Percentiles rank a stretch among this genome's conserved stretches.
Conservation (phyloP, 2,113 vertebrate species). For the Tachuris rubrigastra region DNA sequence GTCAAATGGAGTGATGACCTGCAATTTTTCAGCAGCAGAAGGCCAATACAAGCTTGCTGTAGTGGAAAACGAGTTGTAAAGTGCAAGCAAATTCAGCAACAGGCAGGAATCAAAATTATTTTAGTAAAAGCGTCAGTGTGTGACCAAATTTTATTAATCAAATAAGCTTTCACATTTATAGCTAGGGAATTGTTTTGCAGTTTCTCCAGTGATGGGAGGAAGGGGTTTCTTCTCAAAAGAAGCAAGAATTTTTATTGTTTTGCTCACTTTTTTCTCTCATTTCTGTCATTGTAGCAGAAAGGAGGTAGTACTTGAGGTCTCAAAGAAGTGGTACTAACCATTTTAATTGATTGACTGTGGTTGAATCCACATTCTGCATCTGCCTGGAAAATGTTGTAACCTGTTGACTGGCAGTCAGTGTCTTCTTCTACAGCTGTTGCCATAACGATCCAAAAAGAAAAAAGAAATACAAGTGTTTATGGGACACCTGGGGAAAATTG, state of each 20-base stretch:
- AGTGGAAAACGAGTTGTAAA: slow-evolving; percentile 12
- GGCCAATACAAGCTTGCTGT: not conserved
- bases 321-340: not conserved
- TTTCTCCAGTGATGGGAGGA: not conserved
- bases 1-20: slow-evolving; percentile 53
- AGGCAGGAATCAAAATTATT: not conserved
- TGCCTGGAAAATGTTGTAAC: not conserved
- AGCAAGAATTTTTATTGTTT: not conserved
- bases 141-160: not conserved
- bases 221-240: not conserved
- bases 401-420: not conserved
- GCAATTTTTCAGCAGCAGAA: slow-evolving; percentile 54
- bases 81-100: not conserved
- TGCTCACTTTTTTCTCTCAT: not conserved
- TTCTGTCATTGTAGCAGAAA: not conserved
- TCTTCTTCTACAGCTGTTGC: not conserved
- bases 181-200: not conserved
- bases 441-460: not conserved
- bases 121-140: not conserved
- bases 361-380: not conserved
- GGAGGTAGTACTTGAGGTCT: not conserved
- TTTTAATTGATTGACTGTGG: not conserved
- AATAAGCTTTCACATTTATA: not conserved
- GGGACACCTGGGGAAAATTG: not conserved
- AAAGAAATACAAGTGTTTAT: not conserved